These are phyloP conservation scores for Danaus melanippus DNA, from an alignment of 1,140 invertebrate species.

Conservation along the genomic window DNA sequence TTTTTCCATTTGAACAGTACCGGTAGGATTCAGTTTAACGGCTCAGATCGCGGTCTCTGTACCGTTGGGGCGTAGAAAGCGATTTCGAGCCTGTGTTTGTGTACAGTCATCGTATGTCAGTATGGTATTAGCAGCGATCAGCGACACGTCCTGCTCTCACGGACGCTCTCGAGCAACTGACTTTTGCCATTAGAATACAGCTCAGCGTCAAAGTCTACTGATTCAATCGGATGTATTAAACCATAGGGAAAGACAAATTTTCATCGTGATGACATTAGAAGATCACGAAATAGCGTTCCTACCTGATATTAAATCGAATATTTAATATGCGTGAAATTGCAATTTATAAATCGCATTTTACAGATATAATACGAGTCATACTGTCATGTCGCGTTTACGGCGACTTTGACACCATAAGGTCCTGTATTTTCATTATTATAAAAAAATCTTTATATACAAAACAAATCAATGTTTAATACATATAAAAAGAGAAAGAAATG, in stretches of 20 bases:
- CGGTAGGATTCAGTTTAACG: constrained; percentile 49
- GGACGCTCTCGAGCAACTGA: constrained; percentile 51
- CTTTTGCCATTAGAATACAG: constrained; percentile 21
- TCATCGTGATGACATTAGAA: constrained; percentile 35
- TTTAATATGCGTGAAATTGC: constrained; percentile 43
- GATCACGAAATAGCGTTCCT: too few species aligned
- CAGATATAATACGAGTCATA: too few species aligned
- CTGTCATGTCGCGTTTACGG: too few species aligned
- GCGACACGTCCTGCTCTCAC: constrained; percentile 34
- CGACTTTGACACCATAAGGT: too few species aligned
- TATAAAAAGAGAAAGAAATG: too few species aligned
- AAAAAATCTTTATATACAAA: too few species aligned
- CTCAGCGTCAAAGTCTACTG: constrained; percentile 23
- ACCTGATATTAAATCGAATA: constrained; percentile 32
- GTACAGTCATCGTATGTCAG: constrained; percentile 41
- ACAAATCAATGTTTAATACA: too few species aligned
- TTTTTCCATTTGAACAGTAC: constrained; percentile 40
- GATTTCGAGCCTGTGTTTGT: constrained; percentile 27
- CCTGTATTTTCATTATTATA: too few species aligned
- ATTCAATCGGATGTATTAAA: constrained; percentile 36
- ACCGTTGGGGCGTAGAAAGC: constrained; percentile 58
- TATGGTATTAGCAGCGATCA: constrained; percentile 19
- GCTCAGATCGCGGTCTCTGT: constrained; percentile 38
- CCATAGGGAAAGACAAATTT: constrained; percentile 52
- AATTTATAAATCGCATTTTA: constrained; percentile 16